phyloP scores from a whole-genome alignment of 2,113 vertebrate genomes.

The Prunella himalayana region DNA sequence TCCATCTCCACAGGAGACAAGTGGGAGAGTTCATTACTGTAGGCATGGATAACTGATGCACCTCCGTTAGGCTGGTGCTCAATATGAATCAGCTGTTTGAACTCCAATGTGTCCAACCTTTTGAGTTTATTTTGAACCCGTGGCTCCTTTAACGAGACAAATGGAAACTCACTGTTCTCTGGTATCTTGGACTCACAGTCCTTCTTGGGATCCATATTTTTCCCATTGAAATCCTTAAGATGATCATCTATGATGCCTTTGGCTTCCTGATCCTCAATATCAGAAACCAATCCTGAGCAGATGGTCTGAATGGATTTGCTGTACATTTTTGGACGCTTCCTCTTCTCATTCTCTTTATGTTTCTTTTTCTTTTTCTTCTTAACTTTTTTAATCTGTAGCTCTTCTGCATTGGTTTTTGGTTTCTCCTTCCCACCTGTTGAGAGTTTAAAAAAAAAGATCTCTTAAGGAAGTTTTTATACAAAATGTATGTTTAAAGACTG shows the following conservation, averaged over 20 bases:
- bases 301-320: conserved; percentile 94
- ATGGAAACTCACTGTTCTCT: conserved; percentile 75
- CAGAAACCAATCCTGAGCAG: conserved; percentile 84
- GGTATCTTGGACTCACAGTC: conserved; percentile 68
- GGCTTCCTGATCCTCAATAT: conserved; percentile 74
- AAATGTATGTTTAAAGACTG: neutral
- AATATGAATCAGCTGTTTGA: conserved; percentile 88
- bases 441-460: neutral
- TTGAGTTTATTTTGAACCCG: conserved; percentile 74
- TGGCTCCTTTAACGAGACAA: conserved; percentile 73
- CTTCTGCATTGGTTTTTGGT: conserved; percentile 83
- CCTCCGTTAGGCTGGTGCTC: conserved; percentile 98
- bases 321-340: conserved; percentile 94
- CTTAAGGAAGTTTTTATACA: neutral
- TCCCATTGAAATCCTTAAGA: conserved; percentile 72
- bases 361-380: conserved; percentile 99
- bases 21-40: conserved; percentile 88
- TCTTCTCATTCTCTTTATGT: conserved; percentile 95
- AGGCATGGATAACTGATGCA: conserved; percentile 91
- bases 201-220: conserved; percentile 73
- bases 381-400: conserved; percentile 95
- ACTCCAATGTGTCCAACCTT: conserved; percentile 85
- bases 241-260: conserved; percentile 76
- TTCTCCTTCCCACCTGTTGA: conserved; percentile 88
- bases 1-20: conserved; percentile 89